Percentiles rank a stretch among this genome's conserved stretches.
Conservation (phyloP, 1,140 invertebrate genomes). For the Euura lappo region DNA sequence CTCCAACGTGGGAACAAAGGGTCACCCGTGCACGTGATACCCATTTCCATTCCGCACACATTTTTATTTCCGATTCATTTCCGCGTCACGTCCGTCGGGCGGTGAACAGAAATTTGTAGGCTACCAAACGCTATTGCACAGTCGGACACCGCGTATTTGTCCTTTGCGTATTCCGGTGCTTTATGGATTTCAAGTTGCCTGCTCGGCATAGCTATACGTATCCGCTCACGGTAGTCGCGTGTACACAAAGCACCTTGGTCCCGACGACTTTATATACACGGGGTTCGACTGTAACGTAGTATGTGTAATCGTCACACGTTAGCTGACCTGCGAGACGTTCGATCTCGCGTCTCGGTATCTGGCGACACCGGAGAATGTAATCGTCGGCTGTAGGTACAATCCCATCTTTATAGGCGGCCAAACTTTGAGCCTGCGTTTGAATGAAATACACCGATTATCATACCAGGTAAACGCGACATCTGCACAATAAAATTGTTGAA, state of each 20-base stretch:
- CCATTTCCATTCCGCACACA: not conserved
- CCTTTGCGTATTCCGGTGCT: too few relatives aligned
- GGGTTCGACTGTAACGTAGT: too few relatives aligned
- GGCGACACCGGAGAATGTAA: not conserved
- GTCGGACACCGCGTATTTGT: too few relatives aligned
- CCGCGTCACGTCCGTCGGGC: too few relatives aligned
- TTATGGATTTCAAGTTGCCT: too few relatives aligned
- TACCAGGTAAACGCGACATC: not conserved
- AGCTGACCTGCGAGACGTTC: not conserved
- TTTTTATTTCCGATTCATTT: too few relatives aligned
- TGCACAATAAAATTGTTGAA: not conserved
- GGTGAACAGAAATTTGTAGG: too few relatives aligned
- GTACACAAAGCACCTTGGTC: not conserved
- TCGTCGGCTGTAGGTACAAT: not conserved
- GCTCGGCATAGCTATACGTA: too few relatives aligned
- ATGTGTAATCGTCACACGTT: too few relatives aligned
- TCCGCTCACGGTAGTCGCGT: not conserved
- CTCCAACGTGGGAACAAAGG: not conserved
- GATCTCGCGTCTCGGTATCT: not conserved
- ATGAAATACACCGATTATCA: not conserved
- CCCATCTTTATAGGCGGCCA: not conserved
- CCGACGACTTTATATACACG: not conserved
- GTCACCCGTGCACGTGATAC: not conserved
- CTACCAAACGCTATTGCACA: too few relatives aligned
- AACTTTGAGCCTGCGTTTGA: not conserved